These are phyloP conservation scores for Cetoscarus ocellatus DNA, from an alignment of 2,797 vertebrate species.

Conservation along the genomic window DNA sequence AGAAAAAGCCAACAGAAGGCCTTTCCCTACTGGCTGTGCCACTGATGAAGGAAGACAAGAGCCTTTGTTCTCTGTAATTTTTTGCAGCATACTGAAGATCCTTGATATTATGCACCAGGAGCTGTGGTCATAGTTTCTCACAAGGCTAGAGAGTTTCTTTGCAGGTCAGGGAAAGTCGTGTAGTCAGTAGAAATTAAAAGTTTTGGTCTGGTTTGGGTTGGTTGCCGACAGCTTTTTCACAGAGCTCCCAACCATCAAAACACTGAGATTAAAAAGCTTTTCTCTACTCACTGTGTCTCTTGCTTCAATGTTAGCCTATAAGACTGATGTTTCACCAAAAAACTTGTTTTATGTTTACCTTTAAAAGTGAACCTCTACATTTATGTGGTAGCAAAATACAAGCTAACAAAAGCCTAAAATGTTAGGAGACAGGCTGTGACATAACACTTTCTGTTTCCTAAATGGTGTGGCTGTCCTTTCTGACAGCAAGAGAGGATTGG, in stretches of 20 bases:
- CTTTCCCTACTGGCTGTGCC: constrained; percentile 20
- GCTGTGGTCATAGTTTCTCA: constrained; percentile 11
- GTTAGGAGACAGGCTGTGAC: neutral
- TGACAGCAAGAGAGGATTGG: no score
- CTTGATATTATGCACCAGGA: constrained; percentile 27
- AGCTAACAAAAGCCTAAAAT: no score
- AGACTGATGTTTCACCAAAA: neutral
- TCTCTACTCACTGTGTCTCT: neutral
- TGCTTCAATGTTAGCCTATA: neutral
- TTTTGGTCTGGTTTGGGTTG: neutral
- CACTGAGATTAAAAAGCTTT: neutral
- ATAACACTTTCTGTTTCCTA: no score
- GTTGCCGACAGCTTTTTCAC: neutral
- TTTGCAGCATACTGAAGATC: constrained; percentile 10
- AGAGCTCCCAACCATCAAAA: neutral
- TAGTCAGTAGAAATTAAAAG: neutral
- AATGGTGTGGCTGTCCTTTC: no score
- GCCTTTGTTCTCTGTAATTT: constrained; percentile 27
- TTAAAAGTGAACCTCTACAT: no score
- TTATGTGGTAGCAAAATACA: no score
- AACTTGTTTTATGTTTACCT: neutral
- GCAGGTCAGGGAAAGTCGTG: neutral
- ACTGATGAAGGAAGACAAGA: constrained; percentile 24
- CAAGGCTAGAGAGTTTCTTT: neutral
- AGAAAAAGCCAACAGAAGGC: constrained; percentile 33